These are phyloP conservation scores for Brachyrhaphis roseni DNA, from an alignment of 2,797 vertebrate genomes.

Conservation along the genomic window DNA sequence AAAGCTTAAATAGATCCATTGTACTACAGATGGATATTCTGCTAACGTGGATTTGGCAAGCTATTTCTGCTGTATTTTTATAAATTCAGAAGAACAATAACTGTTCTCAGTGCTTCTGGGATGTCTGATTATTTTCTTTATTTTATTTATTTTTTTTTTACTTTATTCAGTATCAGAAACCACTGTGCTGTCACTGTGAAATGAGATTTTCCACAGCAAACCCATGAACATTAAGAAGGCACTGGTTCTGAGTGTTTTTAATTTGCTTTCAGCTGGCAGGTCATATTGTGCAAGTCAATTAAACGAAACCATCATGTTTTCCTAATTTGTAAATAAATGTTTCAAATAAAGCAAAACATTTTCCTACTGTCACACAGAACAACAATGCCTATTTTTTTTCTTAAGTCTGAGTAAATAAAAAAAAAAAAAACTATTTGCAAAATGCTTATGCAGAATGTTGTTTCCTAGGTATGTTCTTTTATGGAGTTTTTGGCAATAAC, in stretches of 20 bases:
- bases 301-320: background rate
- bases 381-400: background rate
- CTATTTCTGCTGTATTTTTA: background rate
- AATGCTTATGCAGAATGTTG: background rate
- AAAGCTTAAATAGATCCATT: slow-evolving; percentile 8
- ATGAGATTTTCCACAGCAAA: background rate
- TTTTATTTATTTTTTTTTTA: no score
- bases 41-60: background rate
- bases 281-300: background rate
- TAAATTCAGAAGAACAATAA: background rate
- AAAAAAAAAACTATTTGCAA: background rate
- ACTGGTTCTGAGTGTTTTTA: background rate
- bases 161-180: background rate
- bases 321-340: background rate
- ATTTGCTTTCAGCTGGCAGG: background rate
- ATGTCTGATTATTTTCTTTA: background rate
- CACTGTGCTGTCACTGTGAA: background rate
- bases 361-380: background rate
- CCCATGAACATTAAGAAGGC: background rate
- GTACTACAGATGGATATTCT: slow-evolving; percentile 7
- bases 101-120: background rate
- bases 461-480: background rate
- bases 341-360: background rate
- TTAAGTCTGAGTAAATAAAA: background rate
- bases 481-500: background rate